These are phyloP conservation scores for Myxocyprinus asiaticus DNA, from an alignment of 2,113 vertebrate genomes.

Conservation along the genomic window DNA sequence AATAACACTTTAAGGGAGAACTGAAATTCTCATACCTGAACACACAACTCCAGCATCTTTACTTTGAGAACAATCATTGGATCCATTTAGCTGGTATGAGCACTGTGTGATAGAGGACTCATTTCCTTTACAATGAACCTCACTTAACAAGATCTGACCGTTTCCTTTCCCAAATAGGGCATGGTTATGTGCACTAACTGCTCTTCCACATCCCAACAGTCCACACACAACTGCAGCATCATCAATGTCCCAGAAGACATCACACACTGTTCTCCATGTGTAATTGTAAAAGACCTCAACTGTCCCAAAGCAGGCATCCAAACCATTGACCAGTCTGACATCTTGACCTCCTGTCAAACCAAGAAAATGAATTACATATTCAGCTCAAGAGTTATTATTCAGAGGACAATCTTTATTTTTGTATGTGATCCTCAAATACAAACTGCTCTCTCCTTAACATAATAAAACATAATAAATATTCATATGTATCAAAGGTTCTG, in stretches of 20 bases:
- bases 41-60: slow-evolving; percentile 72
- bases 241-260: slow-evolving; percentile 47
- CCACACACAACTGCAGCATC: slow-evolving; percentile 65
- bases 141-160: slow-evolving; percentile 57
- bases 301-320: slow-evolving; percentile 59
- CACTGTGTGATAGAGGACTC: slow-evolving; percentile 60
- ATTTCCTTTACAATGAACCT: slow-evolving; percentile 58
- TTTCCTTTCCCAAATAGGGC: slow-evolving; percentile 60
- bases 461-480: background rate
- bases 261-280: slow-evolving; percentile 63
- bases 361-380: background rate
- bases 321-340: slow-evolving; percentile 60
- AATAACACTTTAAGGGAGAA: background rate
- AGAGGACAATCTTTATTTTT: background rate
- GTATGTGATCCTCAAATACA: background rate
- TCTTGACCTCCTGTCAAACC: background rate
- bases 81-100: slow-evolving; percentile 22
- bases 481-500: background rate
- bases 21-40: slow-evolving; percentile 56
- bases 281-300: slow-evolving; percentile 57
- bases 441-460: background rate
- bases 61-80: slow-evolving; percentile 56
- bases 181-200: slow-evolving; percentile 34
- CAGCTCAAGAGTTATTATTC: slow-evolving; percentile 26
- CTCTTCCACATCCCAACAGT: slow-evolving; percentile 65